These are phyloP conservation scores for Zophobas morio DNA, from an alignment of 1,140 invertebrate genomes.

Conservation along the genomic window DNA sequence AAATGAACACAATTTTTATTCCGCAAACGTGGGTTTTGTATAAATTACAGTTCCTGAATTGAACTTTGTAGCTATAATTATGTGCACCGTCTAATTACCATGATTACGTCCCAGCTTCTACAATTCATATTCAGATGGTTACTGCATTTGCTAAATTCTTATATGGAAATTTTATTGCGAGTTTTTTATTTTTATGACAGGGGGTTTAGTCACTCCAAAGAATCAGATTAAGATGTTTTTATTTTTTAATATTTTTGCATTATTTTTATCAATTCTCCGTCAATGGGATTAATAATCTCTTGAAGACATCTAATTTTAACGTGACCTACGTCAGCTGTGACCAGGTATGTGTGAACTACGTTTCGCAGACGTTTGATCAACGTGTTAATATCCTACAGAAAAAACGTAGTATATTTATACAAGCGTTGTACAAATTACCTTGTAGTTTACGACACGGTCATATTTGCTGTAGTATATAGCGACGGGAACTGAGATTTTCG, in stretches of 20 bases:
- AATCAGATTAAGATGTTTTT: too few species aligned
- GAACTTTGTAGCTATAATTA: too few species aligned
- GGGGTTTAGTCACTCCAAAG: neutral
- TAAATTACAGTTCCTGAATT: too few species aligned
- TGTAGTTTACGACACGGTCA: conserved; percentile 73
- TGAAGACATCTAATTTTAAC: conserved; percentile 69
- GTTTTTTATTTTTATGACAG: neutral
- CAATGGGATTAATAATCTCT: conserved; percentile 65
- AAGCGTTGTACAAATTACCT: conserved; percentile 46
- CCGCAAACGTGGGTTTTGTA: too few species aligned
- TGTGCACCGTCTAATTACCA: too few species aligned
- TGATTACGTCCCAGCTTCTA: too few species aligned
- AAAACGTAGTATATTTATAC: conserved; percentile 1
- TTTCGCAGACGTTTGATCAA: conserved; percentile 46
- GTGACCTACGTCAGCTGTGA: conserved; percentile 68
- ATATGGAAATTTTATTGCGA: too few species aligned
- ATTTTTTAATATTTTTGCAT: neutral
- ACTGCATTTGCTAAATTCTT: too few species aligned
- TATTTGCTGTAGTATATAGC: conserved; percentile 79
- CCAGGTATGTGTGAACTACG: conserved; percentile 46
- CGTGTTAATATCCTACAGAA: conserved; percentile 44
- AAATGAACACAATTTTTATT: too few species aligned
- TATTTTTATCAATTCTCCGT: conserved; percentile 63
- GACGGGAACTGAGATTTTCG: conserved; percentile 76
- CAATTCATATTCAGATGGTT: too few species aligned